Base-by-base conservation (phyloP, 1,140 invertebrate species). In the Leguminivora glycinivorella region DNA sequence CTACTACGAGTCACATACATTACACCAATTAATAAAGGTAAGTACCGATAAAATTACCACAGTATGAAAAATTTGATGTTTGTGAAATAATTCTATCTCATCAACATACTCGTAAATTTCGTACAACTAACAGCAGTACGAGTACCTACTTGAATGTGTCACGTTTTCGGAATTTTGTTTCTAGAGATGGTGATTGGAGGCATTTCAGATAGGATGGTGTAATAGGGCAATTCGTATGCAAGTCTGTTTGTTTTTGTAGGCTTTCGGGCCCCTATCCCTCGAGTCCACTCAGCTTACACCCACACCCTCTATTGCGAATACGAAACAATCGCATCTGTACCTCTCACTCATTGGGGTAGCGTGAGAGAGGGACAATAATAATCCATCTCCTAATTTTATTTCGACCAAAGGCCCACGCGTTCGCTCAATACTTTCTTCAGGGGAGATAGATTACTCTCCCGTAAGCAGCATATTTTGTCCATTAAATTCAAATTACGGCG, bases 201-300 rank as follows among this genome's bases (percentile, higher is more conserved):
- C 58, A 34, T n/a, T 34, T 63, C 29, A 31, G 58, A 63, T 34
- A 63, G 58, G 58, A 63, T 31, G 14, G 58, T 31, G 67, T 81
- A 81, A 81, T 78, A 43, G 67, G 76, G 75, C 60, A 52, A 81
- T 81, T 79, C 72, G 71, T 81, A 81, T 81, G 80, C 80, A 76
- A 80, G 74, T 74, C 73, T 74, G 73, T 78, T 75, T 78, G 56
- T 75, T 66, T 70, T 70, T 56, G 72, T 68, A 68, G 70, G 63
- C 70, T 67, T 47, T 34, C 58, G 26, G 12, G 58, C 58, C 26
- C n/a, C n/a, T 63, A 63, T 63, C 66, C 70, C 52, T 47, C 67
- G 70, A 67, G 31, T 26, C 67, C 74, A 74, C 68, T 71, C 68
- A 52, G 68, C 43, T 38, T 71, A 47, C n/a, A 56, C 70, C 66